Conservation (phyloP, 2,113 vertebrate species). For the Ranitomeya variabilis region DNA sequence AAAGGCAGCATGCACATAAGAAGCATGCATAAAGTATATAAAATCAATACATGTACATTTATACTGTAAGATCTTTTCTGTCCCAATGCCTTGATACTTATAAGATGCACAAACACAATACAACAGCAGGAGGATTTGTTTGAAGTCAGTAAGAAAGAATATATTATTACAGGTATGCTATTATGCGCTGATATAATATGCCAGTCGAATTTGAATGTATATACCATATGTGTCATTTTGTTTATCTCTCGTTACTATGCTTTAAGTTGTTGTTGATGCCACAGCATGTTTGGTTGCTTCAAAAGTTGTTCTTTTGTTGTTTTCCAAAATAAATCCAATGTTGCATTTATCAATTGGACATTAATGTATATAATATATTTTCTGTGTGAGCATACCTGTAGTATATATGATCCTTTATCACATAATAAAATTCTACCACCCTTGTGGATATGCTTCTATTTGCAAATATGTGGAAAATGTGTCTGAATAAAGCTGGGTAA, state of each 20-base stretch:
- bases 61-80: not conserved
- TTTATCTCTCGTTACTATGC: not conserved
- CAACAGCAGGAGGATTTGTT: not conserved
- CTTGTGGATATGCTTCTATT: not conserved
- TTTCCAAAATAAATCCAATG: not conserved
- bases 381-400: not conserved
- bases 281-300: not conserved
- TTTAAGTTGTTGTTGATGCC: not conserved
- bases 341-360: not conserved
- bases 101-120: not conserved
- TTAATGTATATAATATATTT: not conserved
- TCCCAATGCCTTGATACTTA: not conserved
- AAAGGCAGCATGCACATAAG: not conserved
- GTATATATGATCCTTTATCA: not conserved
- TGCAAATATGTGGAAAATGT: not conserved
- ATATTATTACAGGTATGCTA: not conserved
- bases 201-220: not conserved
- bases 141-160: not conserved
- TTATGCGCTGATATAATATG: not conserved
- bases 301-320: not conserved
- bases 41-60: not conserved
- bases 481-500: not conserved
- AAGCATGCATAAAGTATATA: not conserved
- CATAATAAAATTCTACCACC: not conserved
- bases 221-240: not conserved